These are phyloP conservation scores for Andrena dorsata DNA, from an alignment of 2,888 invertebrate species.

Conservation along the genomic window DNA sequence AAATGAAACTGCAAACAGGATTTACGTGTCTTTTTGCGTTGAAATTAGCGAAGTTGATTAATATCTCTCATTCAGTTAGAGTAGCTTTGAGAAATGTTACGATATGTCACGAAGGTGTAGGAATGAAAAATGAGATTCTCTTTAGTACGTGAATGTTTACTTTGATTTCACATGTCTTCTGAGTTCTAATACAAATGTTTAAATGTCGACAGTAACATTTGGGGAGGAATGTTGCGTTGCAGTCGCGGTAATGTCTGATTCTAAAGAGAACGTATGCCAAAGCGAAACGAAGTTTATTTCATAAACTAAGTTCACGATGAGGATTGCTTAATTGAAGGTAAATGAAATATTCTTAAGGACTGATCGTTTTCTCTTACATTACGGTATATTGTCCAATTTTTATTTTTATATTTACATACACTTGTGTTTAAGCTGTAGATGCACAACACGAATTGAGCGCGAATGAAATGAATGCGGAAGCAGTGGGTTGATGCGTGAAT, in stretches of 20 bases:
- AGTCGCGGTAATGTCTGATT: conserved; percentile 75
- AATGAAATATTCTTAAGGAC: conserved; percentile 74
- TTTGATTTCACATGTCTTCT: conserved; percentile 55
- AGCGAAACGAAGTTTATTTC: conserved; percentile 75
- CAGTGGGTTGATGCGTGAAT: conserved; percentile 40
- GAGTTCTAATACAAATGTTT: conserved; percentile 50
- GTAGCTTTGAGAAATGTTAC: background rate
- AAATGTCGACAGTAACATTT: conserved; percentile 61
- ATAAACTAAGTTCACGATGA: conserved; percentile 75
- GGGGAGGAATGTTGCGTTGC: conserved; percentile 76
- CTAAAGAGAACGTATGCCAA: conserved; percentile 75
- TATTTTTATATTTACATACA: conserved; percentile 62
- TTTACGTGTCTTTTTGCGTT: background rate
- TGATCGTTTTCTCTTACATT: conserved; percentile 69
- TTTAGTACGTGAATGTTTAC: conserved; percentile 51
- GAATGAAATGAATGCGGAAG: conserved; percentile 44
- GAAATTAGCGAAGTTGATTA: background rate
- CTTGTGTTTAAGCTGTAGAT: conserved; percentile 54
- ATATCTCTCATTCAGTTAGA: background rate
- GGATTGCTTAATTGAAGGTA: conserved; percentile 74
- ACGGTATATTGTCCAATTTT: conserved; percentile 61
- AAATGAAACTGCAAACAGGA: conserved; percentile 14
- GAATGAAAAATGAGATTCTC: background rate
- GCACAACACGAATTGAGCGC: conserved; percentile 50
- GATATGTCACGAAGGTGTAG: background rate